Evolutionary conservation across 2,888 invertebrate species (phyloP).

Genomic region (Apamea crenata): DNA sequence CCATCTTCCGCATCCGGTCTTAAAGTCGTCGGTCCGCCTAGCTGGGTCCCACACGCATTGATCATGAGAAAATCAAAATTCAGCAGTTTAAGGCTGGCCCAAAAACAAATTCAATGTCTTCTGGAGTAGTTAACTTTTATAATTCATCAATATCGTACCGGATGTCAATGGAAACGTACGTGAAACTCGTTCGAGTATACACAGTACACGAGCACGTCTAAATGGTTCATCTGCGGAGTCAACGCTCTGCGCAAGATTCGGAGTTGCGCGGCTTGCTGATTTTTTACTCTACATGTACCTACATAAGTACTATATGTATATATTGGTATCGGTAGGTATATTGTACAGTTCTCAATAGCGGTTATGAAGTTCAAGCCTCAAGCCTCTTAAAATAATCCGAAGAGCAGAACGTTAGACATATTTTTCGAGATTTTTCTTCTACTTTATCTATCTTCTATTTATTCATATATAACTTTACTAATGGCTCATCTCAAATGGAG

Average conservation of each 20-base stretch:
- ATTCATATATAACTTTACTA: background rate
- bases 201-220: constrained; percentile 74
- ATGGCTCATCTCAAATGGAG: background rate
- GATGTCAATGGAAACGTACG: constrained; percentile 75
- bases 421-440: background rate
- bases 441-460: too few species aligned
- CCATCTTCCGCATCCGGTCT: background rate
- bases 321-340: constrained; percentile 8
- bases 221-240: constrained; percentile 85
- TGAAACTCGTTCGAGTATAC: constrained; percentile 81
- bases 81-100: background rate
- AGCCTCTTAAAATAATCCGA: background rate
- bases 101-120: background rate
- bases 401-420: background rate
- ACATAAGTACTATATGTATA: constrained; percentile 11
- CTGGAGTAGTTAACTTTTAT: background rate
- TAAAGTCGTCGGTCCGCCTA: background rate
- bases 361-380: constrained; percentile 20
- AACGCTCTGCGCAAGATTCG: constrained; percentile 82
- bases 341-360: constrained; percentile 9
- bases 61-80: background rate
- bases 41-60: background rate
- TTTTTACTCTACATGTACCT: constrained; percentile 69
- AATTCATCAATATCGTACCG: constrained; percentile 9
- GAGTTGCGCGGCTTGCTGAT: constrained; percentile 76